phyloP scores from a whole-genome alignment of 2,888 invertebrate genomes.

The Sipunculus nudus region DNA sequence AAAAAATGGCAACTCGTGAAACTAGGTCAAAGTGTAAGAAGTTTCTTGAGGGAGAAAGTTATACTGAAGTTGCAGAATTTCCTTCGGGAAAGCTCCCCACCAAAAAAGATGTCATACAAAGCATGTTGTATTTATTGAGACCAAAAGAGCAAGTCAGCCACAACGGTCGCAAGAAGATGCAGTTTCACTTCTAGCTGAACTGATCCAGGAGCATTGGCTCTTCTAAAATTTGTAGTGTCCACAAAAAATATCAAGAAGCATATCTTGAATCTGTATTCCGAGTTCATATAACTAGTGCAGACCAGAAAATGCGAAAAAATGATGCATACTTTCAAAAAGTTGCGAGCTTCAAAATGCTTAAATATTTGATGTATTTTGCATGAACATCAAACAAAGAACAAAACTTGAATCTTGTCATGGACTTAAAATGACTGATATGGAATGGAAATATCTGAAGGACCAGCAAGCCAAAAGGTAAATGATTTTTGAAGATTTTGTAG shows the following conservation, averaged over 20 bases:
- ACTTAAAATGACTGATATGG: too few relatives aligned
- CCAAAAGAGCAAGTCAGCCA: not conserved
- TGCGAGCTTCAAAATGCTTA: too few relatives aligned
- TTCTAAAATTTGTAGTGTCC: not conserved
- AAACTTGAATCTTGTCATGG: too few relatives aligned
- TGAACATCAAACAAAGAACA: too few relatives aligned
- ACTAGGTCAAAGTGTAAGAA: not conserved
- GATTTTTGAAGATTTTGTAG: conserved; percentile 2
- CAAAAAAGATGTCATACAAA: not conserved
- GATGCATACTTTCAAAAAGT: too few relatives aligned
- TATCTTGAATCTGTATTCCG: too few relatives aligned
- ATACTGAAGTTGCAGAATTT: not conserved
- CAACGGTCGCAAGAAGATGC: not conserved
- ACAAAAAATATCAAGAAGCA: too few relatives aligned
- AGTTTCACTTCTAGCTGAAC: not conserved
- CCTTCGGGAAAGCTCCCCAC: not conserved
- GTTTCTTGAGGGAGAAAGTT: not conserved
- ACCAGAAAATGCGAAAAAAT: too few relatives aligned
- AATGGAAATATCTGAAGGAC: not conserved
- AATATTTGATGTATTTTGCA: too few relatives aligned
- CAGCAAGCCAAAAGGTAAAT: not conserved
- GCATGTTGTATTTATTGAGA: not conserved
- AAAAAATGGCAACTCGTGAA: too few relatives aligned
- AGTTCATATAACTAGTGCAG: too few relatives aligned
- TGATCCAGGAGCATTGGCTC: conserved; percentile 1